phyloP scores from a whole-genome alignment of 2,113 vertebrate species.

The Tylochromis polylepis region DNA sequence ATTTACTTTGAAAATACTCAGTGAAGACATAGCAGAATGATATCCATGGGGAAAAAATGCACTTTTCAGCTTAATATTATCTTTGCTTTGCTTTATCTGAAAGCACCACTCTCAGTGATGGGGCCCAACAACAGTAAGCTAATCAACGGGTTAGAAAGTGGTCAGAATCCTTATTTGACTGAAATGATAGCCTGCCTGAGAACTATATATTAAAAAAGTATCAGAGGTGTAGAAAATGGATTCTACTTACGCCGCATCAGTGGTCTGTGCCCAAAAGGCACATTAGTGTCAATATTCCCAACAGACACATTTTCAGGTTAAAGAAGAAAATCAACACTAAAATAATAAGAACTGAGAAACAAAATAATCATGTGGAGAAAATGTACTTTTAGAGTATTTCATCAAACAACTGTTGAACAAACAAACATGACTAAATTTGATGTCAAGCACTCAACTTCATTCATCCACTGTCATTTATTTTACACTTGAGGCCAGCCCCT shows the following conservation, averaged over 20 bases:
- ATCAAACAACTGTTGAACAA: not conserved
- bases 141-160: not conserved
- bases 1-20: not conserved
- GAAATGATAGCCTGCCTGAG: not conserved
- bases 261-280: not conserved
- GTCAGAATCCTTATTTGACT: not conserved
- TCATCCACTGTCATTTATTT: not conserved
- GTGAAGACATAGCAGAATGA: not conserved
- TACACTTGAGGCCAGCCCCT: not conserved
- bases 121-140: not conserved
- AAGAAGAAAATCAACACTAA: not conserved
- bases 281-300: not conserved
- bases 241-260: not conserved
- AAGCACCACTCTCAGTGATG: not conserved
- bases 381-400: not conserved
- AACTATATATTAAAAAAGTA: not conserved
- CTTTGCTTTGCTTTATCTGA: not conserved
- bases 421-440: not conserved
- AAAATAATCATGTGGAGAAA: not conserved
- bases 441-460: not conserved
- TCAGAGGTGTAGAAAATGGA: not conserved
- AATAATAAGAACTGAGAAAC: not conserved
- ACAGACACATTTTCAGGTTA: not conserved
- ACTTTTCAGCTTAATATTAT: not conserved
- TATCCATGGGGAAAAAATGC: not conserved